Percentiles rank a stretch among this genome's conserved stretches.
Evolutionary conservation across 1,140 invertebrate genomes (phyloP).

Genomic region (Cherax quadricarinatus): DNA sequence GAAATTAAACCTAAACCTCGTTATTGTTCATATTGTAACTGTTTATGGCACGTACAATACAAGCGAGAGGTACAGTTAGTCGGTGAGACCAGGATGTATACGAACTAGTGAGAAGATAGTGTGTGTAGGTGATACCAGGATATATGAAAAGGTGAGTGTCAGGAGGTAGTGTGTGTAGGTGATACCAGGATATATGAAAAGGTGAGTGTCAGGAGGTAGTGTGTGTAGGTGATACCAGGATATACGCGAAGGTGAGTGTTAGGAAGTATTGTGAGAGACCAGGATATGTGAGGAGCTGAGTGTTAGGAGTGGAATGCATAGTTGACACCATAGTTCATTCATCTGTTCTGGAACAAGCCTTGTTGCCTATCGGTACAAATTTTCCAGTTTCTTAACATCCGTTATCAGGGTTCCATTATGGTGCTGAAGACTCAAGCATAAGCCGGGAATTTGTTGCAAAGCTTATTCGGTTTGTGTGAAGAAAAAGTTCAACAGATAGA

Average conservation of each 20-base stretch:
- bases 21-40: background rate
- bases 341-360: too few species aligned
- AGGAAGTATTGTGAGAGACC: background rate
- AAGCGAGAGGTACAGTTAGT: background rate
- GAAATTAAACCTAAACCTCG: background rate
- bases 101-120: background rate
- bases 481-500: too few species aligned
- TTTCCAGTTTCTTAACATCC: too few species aligned
- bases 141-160: background rate
- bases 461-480: too few species aligned
- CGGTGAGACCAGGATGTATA: background rate
- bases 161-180: background rate
- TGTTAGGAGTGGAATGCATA: too few species aligned
- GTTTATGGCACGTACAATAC: background rate
- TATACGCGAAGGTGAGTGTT: background rate
- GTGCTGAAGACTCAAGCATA: too few species aligned
- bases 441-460: too few species aligned
- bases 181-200: background rate
- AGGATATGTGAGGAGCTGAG: too few species aligned
- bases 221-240: background rate
- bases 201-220: background rate
- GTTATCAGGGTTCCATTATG: too few species aligned
- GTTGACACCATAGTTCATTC: too few species aligned
- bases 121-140: background rate
- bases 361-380: too few species aligned